phyloP scores from a whole-genome alignment of 1,140 invertebrate species.

The Pantala flavescens region DNA sequence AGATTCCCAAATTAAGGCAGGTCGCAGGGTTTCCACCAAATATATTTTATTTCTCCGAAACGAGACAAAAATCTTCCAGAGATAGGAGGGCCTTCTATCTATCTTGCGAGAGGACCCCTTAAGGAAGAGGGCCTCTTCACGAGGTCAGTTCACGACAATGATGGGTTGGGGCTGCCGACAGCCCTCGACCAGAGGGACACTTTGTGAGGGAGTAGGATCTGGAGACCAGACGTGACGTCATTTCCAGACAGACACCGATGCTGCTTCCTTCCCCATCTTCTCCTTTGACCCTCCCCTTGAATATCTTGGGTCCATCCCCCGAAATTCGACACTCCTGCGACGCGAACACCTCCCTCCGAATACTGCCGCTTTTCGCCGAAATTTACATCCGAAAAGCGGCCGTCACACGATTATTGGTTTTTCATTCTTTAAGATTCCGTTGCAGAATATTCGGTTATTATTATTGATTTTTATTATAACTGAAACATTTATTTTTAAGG shows the following conservation, averaged over 20 bases:
- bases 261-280: conserved; percentile 1
- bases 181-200: background rate
- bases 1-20: background rate
- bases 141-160: background rate
- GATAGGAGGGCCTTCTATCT: background rate
- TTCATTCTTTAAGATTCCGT: no score
- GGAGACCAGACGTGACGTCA: conserved; percentile 16
- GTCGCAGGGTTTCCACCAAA: background rate
- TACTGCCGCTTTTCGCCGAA: background rate
- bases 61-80: background rate
- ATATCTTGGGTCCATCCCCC: background rate
- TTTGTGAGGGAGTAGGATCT: conserved; percentile 1
- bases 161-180: background rate
- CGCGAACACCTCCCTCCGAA: background rate
- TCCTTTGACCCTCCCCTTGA: background rate
- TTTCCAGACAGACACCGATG: conserved; percentile 14
- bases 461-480: no score
- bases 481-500: no score
- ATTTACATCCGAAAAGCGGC: no score
- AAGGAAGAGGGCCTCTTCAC: background rate
- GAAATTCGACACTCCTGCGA: background rate
- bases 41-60: background rate
- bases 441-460: no score
- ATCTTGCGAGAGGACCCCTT: background rate
- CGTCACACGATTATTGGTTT: no score